A percentile compares a stretch with the other conserved stretches of the same genome.
These are phyloP conservation scores for Tachina grossa DNA, from an alignment of 2,888 invertebrate species.

Conservation along the genomic window DNA sequence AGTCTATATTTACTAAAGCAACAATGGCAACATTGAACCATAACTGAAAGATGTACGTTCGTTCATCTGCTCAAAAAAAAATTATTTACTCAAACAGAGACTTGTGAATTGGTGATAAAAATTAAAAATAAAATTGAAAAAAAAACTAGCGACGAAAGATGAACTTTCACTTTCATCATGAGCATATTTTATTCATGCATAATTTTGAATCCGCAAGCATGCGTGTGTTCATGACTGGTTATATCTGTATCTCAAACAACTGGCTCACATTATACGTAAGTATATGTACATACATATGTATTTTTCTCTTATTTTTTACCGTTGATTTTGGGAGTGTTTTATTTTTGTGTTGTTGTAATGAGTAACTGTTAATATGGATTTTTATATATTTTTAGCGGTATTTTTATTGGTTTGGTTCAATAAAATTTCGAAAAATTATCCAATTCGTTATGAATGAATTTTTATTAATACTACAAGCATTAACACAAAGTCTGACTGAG, in stretches of 20 bases:
- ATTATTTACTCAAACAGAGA: conserved; percentile 1
- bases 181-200: conserved; percentile 32
- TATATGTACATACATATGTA: too few species aligned
- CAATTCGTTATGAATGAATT: conserved; percentile 33
- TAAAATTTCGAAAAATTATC: conserved; percentile 39
- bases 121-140: conserved; percentile 6
- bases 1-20: too few species aligned
- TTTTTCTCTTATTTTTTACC: background rate
- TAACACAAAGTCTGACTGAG: too few species aligned
- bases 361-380: conserved; percentile 11
- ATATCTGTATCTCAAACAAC: background rate
- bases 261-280: too few species aligned
- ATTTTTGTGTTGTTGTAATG: conserved; percentile 9
- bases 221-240: conserved; percentile 5
- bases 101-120: conserved; percentile 49
- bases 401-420: conserved; percentile 13
- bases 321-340: conserved; percentile 11
- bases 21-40: too few species aligned
- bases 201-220: conserved; percentile 45
- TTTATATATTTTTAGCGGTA: background rate
- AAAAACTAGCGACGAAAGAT: conserved; percentile 45
- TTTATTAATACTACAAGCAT: background rate
- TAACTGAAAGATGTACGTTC: background rate
- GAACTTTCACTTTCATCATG: conserved; percentile 69
- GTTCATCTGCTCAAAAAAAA: background rate